Conservation (phyloP, 2,113 vertebrate species). For the Columba janthina region DNA sequence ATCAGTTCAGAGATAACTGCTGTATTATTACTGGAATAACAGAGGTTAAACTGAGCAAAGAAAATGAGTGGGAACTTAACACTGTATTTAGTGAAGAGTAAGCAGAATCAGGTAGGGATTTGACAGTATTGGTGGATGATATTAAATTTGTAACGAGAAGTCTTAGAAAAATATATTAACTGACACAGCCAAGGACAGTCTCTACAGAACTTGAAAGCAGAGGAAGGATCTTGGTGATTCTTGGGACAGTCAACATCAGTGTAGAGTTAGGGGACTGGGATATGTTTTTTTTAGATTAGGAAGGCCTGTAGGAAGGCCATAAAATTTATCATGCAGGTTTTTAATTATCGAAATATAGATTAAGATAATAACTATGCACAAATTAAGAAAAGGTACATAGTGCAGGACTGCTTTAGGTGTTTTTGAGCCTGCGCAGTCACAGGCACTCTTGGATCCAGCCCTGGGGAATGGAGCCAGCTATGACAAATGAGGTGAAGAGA, state of each 20-base stretch:
- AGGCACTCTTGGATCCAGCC: background rate
- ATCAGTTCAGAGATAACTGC: background rate
- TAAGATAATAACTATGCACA: constrained; percentile 28
- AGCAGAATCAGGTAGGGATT: constrained; percentile 19
- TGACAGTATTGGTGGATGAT: background rate
- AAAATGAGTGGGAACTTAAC: constrained; percentile 19
- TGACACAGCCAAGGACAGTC: background rate
- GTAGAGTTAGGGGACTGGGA: background rate
- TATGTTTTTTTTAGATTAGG: constrained; percentile 5
- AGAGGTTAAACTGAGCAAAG: background rate
- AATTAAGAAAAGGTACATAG: background rate
- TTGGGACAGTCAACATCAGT: background rate
- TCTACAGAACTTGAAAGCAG: background rate
- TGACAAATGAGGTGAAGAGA: background rate
- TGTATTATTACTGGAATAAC: constrained; percentile 6
- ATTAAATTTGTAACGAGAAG: constrained; percentile 30
- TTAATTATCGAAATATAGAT: constrained; percentile 43
- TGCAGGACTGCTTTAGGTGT: background rate
- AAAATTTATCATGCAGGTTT: constrained; percentile 24
- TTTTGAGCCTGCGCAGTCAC: background rate
- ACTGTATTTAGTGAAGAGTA: constrained; percentile 34
- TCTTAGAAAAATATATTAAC: constrained; percentile 6
- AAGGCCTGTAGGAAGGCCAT: background rate
- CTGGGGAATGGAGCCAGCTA: background rate
- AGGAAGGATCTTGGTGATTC: background rate